These are phyloP conservation scores for Girardinichthys multiradiatus DNA, from an alignment of 2,113 vertebrate genomes.

Conservation along the genomic window DNA sequence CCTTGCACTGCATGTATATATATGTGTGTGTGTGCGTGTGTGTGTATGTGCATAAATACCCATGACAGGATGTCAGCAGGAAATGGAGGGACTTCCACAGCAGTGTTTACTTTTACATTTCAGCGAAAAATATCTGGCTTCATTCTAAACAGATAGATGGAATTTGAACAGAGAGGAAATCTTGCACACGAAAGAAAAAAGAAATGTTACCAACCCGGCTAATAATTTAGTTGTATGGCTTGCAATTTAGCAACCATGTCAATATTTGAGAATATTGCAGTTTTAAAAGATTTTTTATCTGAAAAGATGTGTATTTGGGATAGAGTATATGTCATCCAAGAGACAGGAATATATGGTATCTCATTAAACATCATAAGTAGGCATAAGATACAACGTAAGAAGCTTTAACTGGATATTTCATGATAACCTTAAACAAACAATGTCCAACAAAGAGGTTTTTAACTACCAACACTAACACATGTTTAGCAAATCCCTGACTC, in stretches of 20 bases:
- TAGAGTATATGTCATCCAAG: background rate
- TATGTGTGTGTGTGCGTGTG: slow-evolving; percentile 27
- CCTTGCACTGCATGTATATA: slow-evolving; percentile 18
- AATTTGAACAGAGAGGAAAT: slow-evolving; percentile 43
- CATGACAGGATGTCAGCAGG: slow-evolving; percentile 76
- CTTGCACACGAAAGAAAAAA: slow-evolving; percentile 43
- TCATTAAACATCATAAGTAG: background rate
- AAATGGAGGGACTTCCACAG: slow-evolving; percentile 80
- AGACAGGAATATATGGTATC: background rate
- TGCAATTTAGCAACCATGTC: slow-evolving; percentile 15
- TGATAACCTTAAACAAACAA: slow-evolving; percentile 42
- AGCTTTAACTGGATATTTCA: slow-evolving; percentile 28
- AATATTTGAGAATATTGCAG: slow-evolving; percentile 30
- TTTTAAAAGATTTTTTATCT: slow-evolving; percentile 22
- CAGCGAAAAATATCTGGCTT: slow-evolving; percentile 64
- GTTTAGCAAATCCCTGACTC: slow-evolving; percentile 39
- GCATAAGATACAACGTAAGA: slow-evolving; percentile 5
- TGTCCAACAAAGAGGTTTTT: slow-evolving; percentile 46
- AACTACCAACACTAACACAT: slow-evolving; percentile 39
- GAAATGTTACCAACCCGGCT: slow-evolving; percentile 42
- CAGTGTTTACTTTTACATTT: slow-evolving; percentile 77
- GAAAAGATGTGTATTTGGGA: background rate
- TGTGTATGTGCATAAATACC: slow-evolving; percentile 54
- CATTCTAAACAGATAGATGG: slow-evolving; percentile 66
- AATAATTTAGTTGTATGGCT: slow-evolving; percentile 52